Evolutionary conservation across 2,888 invertebrate species (phyloP), one percentile per base, ranked within the genome.

Genomic region (Phyllotreta cruciferae): DNA sequence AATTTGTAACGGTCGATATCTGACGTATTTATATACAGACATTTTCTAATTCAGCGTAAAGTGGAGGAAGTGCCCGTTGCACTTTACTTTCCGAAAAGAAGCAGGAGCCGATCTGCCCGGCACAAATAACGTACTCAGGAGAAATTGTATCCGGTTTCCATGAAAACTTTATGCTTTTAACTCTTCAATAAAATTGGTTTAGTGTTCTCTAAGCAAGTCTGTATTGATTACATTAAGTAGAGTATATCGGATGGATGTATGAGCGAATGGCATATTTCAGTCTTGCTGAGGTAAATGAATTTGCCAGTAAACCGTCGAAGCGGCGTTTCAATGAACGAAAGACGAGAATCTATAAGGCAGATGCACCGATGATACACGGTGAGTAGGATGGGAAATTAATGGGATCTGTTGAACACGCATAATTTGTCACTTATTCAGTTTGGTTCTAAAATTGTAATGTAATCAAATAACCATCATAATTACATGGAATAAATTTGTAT

Each of bases 171-270:
- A 57, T 49, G 44, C 61, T 57, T 57, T 57, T 42, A 57, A 64
- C 61, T 60, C 60, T 35, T 44, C 56, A 42, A 61, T 61, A 61
- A 64, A 64, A 57, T 52, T 47, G 56, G 50, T 60, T 54, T 52
- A 60, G 57, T 50, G 56, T 50, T 45, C 24, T 24, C 45, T 6
- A 49, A 36, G 49, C 34, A 36, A 56, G 62, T 55, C 63, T 13
- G 44, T 60, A 37, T 44, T 49, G 60, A 60, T 60, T 60, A 58
- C 49, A 50, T 49, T 58, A 60, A 44, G 60, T 53, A 36, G 38
- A 56, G 56, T 56, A 37, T 38, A 56, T 56, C 37, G 55, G 55
- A 54, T 44, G 44, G 11, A 10, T 54, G 10, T 54, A 41, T 54
- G 41, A 24, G 54, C 35, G 55, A 56, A 45, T 6, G 37, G 45